Conservation (phyloP, 1,140 invertebrate species). For the Goniozus legneri region DNA sequence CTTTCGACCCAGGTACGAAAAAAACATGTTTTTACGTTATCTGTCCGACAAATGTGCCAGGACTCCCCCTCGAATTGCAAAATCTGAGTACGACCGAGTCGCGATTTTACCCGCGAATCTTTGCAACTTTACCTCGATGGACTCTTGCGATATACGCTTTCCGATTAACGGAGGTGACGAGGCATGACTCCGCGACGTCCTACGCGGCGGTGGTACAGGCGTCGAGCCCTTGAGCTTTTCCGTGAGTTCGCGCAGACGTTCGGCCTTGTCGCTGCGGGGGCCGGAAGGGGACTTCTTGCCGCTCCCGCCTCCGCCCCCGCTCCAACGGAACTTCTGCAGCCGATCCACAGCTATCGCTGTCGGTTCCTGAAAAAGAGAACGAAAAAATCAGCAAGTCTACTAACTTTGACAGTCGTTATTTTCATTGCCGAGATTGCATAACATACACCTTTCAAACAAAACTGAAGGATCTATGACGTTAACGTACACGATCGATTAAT, state of each 20-base stretch:
- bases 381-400: no score
- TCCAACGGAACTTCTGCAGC: slow-evolving; percentile 71
- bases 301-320: slow-evolving; percentile 57
- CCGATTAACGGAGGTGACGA: slow-evolving; percentile 46
- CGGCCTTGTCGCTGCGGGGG: slow-evolving; percentile 63
- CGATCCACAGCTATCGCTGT: slow-evolving; percentile 66
- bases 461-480: neutral
- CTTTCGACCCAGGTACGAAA: no score
- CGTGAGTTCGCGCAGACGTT: slow-evolving; percentile 71
- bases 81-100: no score
- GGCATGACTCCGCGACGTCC: slow-evolving; percentile 44
- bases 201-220: slow-evolving; percentile 41
- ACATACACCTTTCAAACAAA: neutral
- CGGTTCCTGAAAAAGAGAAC: slow-evolving; percentile 42
- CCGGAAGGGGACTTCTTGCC: slow-evolving; percentile 46
- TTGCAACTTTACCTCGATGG: no score
- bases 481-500: no score
- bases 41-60: no score
- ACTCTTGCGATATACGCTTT: no score
- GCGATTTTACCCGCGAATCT: no score
- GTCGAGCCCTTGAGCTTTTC: slow-evolving; percentile 64
- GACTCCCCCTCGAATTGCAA: no score
- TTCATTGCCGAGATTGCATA: no score
- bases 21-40: no score
- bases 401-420: no score